These are phyloP conservation scores for Dendrocincla tyrannina DNA, from an alignment of 2,797 vertebrate genomes.

Conservation along the genomic window DNA sequence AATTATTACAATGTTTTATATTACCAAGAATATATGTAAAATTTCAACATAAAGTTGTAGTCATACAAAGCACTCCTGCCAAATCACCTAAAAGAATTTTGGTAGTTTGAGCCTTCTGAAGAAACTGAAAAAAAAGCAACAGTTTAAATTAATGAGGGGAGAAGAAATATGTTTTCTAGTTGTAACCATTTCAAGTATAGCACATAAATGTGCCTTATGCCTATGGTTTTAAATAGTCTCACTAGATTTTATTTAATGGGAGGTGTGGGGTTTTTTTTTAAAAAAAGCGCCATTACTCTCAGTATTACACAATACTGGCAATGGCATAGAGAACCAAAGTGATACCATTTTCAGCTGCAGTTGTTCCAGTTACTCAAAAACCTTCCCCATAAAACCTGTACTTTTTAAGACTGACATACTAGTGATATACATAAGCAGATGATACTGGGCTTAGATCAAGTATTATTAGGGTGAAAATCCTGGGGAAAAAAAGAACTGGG, in stretches of 20 bases:
- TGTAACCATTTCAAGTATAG: background rate
- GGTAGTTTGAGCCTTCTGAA: background rate
- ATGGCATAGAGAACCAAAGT: background rate
- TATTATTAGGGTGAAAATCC: background rate
- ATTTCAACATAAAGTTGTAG: background rate
- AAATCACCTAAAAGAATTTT: background rate
- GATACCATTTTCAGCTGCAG: background rate
- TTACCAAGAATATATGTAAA: background rate
- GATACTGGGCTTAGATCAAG: background rate
- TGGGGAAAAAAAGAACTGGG: rapidly evolving
- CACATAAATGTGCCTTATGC: background rate
- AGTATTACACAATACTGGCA: background rate
- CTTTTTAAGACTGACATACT: background rate
- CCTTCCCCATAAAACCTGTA: background rate
- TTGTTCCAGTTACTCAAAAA: background rate
- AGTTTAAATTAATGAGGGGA: background rate
- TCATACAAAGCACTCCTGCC: background rate
- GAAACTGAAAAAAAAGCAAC: background rate
- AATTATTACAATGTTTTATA: background rate
- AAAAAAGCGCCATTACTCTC: background rate
- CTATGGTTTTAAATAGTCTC: background rate
- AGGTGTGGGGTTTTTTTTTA: no score
- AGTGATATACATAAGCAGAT: background rate
- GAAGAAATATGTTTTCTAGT: background rate
- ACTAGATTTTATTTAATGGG: background rate